Evolutionary conservation across 2,888 invertebrate genomes (phyloP), one percentile per base, ranked within the genome.

Genomic region (Drosophila niveifrons): DNA sequence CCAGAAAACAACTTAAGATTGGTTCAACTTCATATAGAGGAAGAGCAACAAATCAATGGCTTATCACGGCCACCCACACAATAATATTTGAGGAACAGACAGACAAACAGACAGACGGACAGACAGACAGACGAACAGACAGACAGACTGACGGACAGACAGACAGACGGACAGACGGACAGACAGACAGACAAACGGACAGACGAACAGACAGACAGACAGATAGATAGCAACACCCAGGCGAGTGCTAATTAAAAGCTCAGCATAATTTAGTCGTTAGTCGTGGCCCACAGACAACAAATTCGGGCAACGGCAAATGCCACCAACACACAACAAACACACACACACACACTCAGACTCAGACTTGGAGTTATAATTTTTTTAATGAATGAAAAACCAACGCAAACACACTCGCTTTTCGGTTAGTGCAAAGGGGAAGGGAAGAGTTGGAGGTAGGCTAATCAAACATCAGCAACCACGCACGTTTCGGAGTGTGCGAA

Each of bases 361-460:
- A 55, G n/a, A 39, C 31, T 39, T n/a, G n/a, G n/a, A n/a, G n/a
- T n/a, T 51, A 28, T 29, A 51, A 39, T 46, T 50, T 58, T 62
- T 75, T 88, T 76, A 74, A 80, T 88, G 83, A 88, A 82, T 82
- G 82, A 82, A 80, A 87, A 78, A 63, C 75, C 70, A 81, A 75
- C 70, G 71, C 67, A 71, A 46, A 57, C 29, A 59, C 55, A 65
- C 57, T 48, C 72, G 78, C 80, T 53, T 64, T 63, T 71, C 75
- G 11, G 34, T 2, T 13, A 13, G 3, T 39, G 2, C 13, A 13
- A 29, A 2, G 23, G 55, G 48, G 29, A 17, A 13, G 28, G 8
- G 23, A 18, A 11, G 18, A 9, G 53, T 58, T 59, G 9, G 10
- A 31, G 31, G 31, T 8, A 34, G 65, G 69, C 74, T 85, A 88